These are phyloP conservation scores for Ictidomys tridecemlineatus DNA, from an alignment of 2,113 vertebrate genomes.

Conservation along the genomic window DNA sequence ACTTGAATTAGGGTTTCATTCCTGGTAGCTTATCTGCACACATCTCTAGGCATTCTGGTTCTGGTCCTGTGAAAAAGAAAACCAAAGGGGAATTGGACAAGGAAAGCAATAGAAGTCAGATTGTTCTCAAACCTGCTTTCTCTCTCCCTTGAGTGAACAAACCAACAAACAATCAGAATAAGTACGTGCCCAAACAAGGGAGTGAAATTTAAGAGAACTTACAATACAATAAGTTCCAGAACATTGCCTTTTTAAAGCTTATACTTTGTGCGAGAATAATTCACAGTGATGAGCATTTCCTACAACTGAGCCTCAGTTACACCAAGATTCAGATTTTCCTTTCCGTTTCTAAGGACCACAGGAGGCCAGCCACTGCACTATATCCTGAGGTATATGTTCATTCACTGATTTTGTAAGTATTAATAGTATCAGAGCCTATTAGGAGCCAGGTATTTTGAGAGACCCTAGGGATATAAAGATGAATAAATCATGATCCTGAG, in stretches of 20 bases:
- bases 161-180: constrained; percentile 35
- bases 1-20: constrained; percentile 63
- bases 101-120: constrained; percentile 54
- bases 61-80: constrained; percentile 45
- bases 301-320: not conserved
- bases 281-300: not conserved
- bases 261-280: constrained; percentile 35
- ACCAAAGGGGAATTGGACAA: constrained; percentile 40
- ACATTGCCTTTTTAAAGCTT: constrained; percentile 44
- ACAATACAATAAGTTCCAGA: constrained; percentile 54
- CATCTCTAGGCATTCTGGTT: constrained; percentile 59
- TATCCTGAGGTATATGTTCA: not conserved
- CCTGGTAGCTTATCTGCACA: constrained; percentile 62
- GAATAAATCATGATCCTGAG: not conserved
- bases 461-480: not conserved
- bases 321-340: not conserved
- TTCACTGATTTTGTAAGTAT: not conserved
- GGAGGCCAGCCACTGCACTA: not conserved
- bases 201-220: constrained; percentile 35
- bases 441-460: not conserved
- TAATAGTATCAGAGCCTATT: not conserved
- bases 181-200: not conserved
- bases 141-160: constrained; percentile 38
- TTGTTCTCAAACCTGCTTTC: constrained; percentile 69
- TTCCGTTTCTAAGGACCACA: not conserved